A percentile compares a stretch with the other conserved stretches of the same genome.
Evolutionary conservation across 2,797 vertebrate species (phyloP).

Genomic region (Telmatherina bonti): DNA sequence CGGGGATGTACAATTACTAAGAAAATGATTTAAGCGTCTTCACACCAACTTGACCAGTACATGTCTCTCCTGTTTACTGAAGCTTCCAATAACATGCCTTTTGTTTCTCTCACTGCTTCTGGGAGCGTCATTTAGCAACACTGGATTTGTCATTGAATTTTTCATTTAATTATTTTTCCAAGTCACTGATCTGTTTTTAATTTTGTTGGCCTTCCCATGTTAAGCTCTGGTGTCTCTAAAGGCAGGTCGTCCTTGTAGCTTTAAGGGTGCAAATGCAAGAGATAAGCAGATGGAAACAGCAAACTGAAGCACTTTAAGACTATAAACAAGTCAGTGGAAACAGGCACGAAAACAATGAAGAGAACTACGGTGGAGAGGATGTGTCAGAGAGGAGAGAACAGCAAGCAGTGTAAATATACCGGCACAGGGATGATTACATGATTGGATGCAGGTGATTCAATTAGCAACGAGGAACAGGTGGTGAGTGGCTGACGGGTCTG

Average conservation of each 20-base stretch:
- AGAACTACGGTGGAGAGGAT: background rate
- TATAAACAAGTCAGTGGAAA: background rate
- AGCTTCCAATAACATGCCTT: too few species aligned
- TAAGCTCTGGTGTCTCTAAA: background rate
- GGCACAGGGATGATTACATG: background rate
- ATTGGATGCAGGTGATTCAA: slow-evolving; percentile 1
- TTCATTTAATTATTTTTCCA: too few species aligned
- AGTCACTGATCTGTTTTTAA: background rate
- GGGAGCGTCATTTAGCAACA: too few species aligned
- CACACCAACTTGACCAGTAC: too few species aligned
- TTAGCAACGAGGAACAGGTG: background rate
- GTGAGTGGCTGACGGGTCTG: background rate
- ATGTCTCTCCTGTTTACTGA: too few species aligned
- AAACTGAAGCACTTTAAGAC: background rate
- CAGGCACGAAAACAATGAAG: background rate
- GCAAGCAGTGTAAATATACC: background rate
- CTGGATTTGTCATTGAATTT: too few species aligned
- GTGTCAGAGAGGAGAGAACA: background rate
- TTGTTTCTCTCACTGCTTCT: too few species aligned
- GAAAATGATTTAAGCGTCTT: too few species aligned
- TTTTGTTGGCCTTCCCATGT: background rate
- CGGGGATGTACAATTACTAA: too few species aligned
- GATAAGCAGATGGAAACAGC: background rate
- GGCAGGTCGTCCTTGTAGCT: background rate
- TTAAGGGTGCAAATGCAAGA: background rate